Evolutionary conservation across 2,888 invertebrate species (phyloP).

Genomic region (Ferdinandea cuprea): DNA sequence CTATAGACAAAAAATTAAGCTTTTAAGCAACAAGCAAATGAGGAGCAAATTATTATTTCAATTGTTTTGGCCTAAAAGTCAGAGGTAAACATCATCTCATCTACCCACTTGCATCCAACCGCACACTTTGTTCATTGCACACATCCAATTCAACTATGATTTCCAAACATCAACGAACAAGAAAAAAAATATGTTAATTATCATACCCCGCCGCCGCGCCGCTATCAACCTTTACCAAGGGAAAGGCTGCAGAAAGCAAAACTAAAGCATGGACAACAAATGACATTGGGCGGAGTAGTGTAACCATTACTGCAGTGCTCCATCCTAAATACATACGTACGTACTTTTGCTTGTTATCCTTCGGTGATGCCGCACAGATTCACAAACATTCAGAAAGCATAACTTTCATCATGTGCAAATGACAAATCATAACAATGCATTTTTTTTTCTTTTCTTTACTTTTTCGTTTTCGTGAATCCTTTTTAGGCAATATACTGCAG

Average conservation of each 20-base stretch:
- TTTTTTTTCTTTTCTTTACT: no score
- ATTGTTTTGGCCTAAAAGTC: conserved; percentile 20
- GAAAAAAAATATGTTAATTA: conserved; percentile 35
- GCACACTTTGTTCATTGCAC: not conserved
- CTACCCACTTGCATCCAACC: not conserved
- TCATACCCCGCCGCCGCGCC: not conserved
- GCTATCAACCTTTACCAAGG: not conserved
- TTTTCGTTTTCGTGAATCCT: conserved; percentile 2
- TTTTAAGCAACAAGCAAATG: conserved; percentile 38
- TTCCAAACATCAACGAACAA: conserved; percentile 23
- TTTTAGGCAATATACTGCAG: conserved; percentile 36
- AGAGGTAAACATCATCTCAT: conserved; percentile 15
- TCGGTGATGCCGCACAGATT: conserved; percentile 67
- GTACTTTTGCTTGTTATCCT: conserved; percentile 68
- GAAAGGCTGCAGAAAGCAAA: not conserved
- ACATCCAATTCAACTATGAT: not conserved
- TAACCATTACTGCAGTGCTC: conserved; percentile 58
- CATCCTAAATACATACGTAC: conserved; percentile 47
- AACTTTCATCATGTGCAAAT: conserved; percentile 62
- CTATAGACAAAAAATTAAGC: not conserved
- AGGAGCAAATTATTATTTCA: conserved; percentile 2
- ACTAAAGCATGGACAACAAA: conserved; percentile 42
- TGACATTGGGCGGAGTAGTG: conserved; percentile 39
- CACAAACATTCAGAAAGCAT: conserved; percentile 57
- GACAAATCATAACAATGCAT: conserved; percentile 69